Evolutionary conservation across 2,113 vertebrate species (phyloP), one percentile per base, ranked within the genome.

Genomic region (Perca flavescens): DNA sequence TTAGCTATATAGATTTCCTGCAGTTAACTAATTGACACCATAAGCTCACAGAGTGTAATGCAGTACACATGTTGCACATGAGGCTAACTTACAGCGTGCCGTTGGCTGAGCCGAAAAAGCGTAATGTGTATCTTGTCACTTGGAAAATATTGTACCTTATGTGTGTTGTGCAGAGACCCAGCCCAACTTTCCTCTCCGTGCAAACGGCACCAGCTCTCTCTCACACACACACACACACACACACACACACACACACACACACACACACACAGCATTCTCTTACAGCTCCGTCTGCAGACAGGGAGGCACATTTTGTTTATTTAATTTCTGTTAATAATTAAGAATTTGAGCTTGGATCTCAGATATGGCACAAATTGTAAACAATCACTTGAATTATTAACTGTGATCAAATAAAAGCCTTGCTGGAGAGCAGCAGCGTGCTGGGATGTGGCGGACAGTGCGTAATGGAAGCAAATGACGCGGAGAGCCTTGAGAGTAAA

Each of bases 301-400:
- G 74, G 85, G 53, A 56, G 69, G 76, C 86, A 76, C 78, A 80
- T 91, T 90, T 89, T 84, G 84, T 91, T 87, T 75, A 93, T 92
- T 93, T 89, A 89, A 91, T 91, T 88, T 70, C 69, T 85, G 85
- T 94, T 91, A 92, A 94, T 93, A 91, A 92, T 93, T 87, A 65
- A 85, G 84, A 91, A 91, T 75, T 83, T 28, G 53, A 85, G 77
- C 66, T 69, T 91, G 84, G 84, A 84, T 88, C 77, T 83, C 70
- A 61, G 76, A 82, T 89, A 86, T 88, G 90, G 65, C 83, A 90
- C 71, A 85, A 86, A 80, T 86, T 89, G 88, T 91, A 90, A 92
- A 92, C 87, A 91, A 90, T 88, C 74, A 50, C 77, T 91, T 91
- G 80, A 90, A 92, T 92, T 86, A 93, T 95, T 90, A 92, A 87